Percentiles rank a stretch among this genome's conserved stretches.
Conservation (phyloP, 2,113 vertebrate species). For the Paralichthys olivaceus region DNA sequence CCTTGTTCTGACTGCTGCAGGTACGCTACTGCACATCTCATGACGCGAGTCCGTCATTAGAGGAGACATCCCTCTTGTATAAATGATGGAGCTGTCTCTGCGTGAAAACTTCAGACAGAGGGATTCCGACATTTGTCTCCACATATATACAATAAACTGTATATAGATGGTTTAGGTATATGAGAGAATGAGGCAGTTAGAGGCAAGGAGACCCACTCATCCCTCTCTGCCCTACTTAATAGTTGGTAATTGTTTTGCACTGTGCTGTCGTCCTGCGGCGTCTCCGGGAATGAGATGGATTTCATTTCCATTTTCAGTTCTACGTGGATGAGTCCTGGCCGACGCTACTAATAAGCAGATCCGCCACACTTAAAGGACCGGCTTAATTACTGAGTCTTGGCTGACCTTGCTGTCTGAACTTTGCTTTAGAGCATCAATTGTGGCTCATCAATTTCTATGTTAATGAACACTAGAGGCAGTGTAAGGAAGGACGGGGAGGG, state of each 20-base stretch:
- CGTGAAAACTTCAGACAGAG: too few relatives aligned
- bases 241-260: constrained; percentile 73
- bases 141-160: neutral
- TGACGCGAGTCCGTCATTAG: neutral
- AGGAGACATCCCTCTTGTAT: neutral
- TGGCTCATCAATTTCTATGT: constrained; percentile 80
- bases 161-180: neutral
- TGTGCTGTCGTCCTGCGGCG: constrained; percentile 61
- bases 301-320: constrained; percentile 73
- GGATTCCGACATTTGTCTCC: neutral
- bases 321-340: constrained; percentile 60
- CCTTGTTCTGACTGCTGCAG: constrained; percentile 6
- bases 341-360: constrained; percentile 65
- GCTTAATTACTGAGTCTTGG: constrained; percentile 80
- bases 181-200: constrained; percentile 33
- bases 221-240: constrained; percentile 31
- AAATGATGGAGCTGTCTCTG: neutral
- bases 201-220: constrained; percentile 63
- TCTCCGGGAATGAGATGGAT: constrained; percentile 60
- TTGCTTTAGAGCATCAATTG: constrained; percentile 79
- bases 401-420: constrained; percentile 80
- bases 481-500: constrained; percentile 53
- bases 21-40: neutral
- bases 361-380: constrained; percentile 68
- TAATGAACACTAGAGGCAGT: constrained; percentile 76